Conservation (phyloP, 2,113 vertebrate genomes). For the Rhagologus leucostigma region DNA sequence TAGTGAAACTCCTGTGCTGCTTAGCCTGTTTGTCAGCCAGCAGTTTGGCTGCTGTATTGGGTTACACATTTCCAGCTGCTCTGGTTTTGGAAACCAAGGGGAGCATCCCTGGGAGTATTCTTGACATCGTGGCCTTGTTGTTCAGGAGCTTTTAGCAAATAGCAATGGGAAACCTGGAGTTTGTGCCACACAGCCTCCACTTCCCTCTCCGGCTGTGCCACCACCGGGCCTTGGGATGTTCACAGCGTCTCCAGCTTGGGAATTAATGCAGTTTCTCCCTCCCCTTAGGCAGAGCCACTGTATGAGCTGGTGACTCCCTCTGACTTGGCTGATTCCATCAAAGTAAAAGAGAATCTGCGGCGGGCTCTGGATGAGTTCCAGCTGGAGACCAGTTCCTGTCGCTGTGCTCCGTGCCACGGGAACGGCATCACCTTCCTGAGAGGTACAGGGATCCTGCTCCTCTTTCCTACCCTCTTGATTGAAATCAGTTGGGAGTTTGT, state of each 20-base stretch:
- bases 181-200: neutral
- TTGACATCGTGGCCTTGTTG: accelerated
- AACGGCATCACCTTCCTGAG: constrained; percentile 83
- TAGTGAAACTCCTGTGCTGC: neutral
- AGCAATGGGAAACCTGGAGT: neutral
- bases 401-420: constrained; percentile 82
- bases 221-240: accelerated
- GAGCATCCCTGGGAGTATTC: neutral
- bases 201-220: neutral
- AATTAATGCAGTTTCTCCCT: neutral
- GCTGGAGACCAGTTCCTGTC: constrained; percentile 81
- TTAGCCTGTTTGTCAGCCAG: neutral
- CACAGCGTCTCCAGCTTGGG: neutral
- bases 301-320: constrained; percentile 82
- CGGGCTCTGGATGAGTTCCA: constrained; percentile 82
- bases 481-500: neutral
- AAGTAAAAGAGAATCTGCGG: constrained; percentile 82
- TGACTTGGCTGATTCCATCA: constrained; percentile 70
- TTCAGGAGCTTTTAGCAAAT: neutral
- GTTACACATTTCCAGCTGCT: neutral
- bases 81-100: neutral
- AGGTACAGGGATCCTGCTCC: constrained; percentile 70
- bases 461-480: neutral
- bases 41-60: neutral
- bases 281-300: constrained; percentile 78